Percentiles rank a stretch among this genome's conserved stretches.
These are phyloP conservation scores for Caenorhabditis doughertyi DNA, from an alignment of 2,888 invertebrate genomes.

Conservation along the genomic window DNA sequence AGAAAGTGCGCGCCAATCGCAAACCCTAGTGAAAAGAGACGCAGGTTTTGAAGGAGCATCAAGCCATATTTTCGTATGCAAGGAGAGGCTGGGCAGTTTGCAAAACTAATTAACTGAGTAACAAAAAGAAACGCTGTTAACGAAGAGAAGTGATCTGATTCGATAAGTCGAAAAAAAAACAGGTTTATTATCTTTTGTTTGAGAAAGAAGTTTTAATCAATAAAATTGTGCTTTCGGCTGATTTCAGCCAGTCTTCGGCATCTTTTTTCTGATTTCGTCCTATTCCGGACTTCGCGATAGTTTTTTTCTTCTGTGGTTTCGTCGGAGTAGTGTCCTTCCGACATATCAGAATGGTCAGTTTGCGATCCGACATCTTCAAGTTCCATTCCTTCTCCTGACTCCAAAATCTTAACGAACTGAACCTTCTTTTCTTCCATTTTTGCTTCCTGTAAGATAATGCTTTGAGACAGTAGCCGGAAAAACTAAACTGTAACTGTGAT, in stretches of 20 bases:
- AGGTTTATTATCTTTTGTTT: neutral
- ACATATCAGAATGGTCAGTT: conserved; percentile 38
- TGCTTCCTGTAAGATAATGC: too few relatives aligned
- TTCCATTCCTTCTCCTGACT: neutral
- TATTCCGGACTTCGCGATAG: conserved; percentile 7
- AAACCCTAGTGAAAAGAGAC: too few relatives aligned
- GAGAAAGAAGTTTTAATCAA: neutral
- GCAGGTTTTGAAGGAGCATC: too few relatives aligned
- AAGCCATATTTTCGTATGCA: too few relatives aligned
- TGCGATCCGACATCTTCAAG: conserved; percentile 42
- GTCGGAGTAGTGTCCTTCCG: conserved; percentile 44
- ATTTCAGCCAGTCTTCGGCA: neutral
- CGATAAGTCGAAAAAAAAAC: neutral
- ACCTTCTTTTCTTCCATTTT: too few relatives aligned
- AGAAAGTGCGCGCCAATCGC: too few relatives aligned
- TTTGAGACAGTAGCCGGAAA: too few relatives aligned
- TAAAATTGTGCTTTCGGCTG: conserved; percentile 5
- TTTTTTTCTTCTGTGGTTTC: conserved; percentile 22
- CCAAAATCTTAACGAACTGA: conserved; percentile 1
- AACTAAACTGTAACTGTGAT: too few relatives aligned
- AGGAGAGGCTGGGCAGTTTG: too few relatives aligned
- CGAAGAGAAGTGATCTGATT: neutral
- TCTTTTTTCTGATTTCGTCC: conserved; percentile 7
- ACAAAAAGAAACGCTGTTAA: too few relatives aligned
- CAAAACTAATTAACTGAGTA: too few relatives aligned